Conservation (phyloP, 1,140 invertebrate species). For the Drosophila pectinifera region DNA sequence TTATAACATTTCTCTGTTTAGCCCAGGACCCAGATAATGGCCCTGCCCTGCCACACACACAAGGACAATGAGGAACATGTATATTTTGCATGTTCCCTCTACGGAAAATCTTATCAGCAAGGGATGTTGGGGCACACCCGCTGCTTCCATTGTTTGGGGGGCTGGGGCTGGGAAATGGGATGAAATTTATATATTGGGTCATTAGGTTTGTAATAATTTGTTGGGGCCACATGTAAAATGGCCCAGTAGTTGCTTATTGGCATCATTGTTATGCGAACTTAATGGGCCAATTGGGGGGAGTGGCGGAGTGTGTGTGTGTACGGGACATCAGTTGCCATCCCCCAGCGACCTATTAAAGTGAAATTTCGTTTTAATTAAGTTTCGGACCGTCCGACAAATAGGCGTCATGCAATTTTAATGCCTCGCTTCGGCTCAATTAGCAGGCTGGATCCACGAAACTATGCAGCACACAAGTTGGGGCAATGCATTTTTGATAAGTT, state of each 20-base stretch:
- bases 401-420: constrained; percentile 72
- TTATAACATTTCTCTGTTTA: constrained; percentile 22
- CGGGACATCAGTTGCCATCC: not conserved
- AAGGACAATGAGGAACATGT: constrained; percentile 13
- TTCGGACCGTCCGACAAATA: constrained; percentile 23
- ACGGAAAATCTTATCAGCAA: constrained; percentile 53
- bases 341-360: constrained; percentile 61
- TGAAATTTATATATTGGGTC: constrained; percentile 77
- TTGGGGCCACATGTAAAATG: constrained; percentile 69
- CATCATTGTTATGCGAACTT: constrained; percentile 70
- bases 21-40: constrained; percentile 47
- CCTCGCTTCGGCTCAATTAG: constrained; percentile 49
- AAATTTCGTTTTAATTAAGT: constrained; percentile 67
- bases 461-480: constrained; percentile 50
- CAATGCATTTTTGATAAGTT: constrained; percentile 63
- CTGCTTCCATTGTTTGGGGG: constrained; percentile 45
- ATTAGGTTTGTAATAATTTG: constrained; percentile 81
- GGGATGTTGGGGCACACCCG: constrained; percentile 37
- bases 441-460: constrained; percentile 30
- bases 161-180: constrained; percentile 6
- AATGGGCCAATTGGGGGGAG: constrained; percentile 49
- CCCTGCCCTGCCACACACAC: constrained; percentile 4
- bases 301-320: not conserved
- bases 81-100: constrained; percentile 52
- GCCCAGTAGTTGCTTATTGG: constrained; percentile 65